These are phyloP conservation scores for Drosophila saltans DNA, from an alignment of 1,140 invertebrate species.

Conservation along the genomic window DNA sequence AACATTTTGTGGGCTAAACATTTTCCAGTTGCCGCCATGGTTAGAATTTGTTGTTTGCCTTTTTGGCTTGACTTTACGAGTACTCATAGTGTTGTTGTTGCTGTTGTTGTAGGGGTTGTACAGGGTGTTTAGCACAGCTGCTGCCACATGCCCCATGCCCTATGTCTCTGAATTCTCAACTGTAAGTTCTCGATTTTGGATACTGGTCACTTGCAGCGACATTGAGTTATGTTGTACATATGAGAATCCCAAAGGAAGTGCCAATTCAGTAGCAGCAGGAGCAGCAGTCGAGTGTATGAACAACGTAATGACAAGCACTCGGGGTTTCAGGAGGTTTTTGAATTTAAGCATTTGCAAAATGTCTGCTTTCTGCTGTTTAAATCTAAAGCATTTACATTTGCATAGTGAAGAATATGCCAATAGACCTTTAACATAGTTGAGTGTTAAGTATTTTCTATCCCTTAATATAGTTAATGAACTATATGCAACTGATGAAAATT, in stretches of 20 bases:
- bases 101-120: constrained; percentile 14
- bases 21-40: constrained; percentile 12
- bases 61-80: constrained; percentile 14
- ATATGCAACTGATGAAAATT: neutral
- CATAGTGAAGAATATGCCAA: neutral
- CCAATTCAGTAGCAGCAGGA: constrained; percentile 36
- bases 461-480: too few species aligned
- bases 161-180: neutral
- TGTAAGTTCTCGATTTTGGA: neutral
- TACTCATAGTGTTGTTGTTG: constrained; percentile 11
- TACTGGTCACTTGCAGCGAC: constrained; percentile 36
- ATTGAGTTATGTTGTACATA: constrained; percentile 71
- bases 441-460: too few species aligned
- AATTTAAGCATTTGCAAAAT: constrained; percentile 28
- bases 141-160: neutral
- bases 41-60: constrained; percentile 33
- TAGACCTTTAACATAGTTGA: too few species aligned
- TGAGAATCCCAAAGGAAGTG: constrained; percentile 58
- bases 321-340: neutral
- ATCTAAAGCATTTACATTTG: neutral
- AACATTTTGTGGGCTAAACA: constrained; percentile 19
- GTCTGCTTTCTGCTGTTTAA: neutral
- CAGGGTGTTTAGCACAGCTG: constrained; percentile 18
- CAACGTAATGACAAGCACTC: constrained; percentile 25
- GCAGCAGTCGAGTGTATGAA: constrained; percentile 18